These are phyloP conservation scores for Neuroscelio doddi DNA, from an alignment of 2,888 invertebrate genomes.

Conservation along the genomic window DNA sequence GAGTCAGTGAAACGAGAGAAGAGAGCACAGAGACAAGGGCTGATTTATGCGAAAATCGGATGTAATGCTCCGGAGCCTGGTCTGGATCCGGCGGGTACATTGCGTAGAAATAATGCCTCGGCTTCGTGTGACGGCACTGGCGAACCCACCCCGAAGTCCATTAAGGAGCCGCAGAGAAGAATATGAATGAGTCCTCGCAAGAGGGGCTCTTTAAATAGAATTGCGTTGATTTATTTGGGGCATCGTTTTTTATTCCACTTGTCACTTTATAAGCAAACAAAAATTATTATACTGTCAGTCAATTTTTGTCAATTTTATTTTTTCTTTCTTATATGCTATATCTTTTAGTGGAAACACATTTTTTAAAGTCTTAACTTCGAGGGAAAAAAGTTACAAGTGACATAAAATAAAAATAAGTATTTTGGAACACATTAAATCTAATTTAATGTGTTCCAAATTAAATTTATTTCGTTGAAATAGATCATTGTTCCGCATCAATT, in stretches of 20 bases:
- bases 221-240: conserved; percentile 51
- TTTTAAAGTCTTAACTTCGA: too few relatives aligned
- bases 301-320: too few relatives aligned
- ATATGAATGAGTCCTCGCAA: conserved; percentile 52
- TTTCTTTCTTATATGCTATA: too few relatives aligned
- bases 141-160: conserved; percentile 58
- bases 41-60: conserved; percentile 69
- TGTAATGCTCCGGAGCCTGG: conserved; percentile 58
- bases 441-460: too few relatives aligned
- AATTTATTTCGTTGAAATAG: too few relatives aligned
- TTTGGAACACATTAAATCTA: too few relatives aligned
- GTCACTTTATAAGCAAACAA: not conserved
- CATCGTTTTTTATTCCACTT: conserved; percentile 5
- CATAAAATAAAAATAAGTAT: too few relatives aligned
- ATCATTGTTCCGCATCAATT: too few relatives aligned
- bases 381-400: too few relatives aligned
- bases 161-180: conserved; percentile 52
- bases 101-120: conserved; percentile 57
- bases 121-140: conserved; percentile 53
- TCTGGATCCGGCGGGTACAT: conserved; percentile 52
- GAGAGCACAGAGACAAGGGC: conserved; percentile 56
- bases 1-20: conserved; percentile 49
- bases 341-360: too few relatives aligned
- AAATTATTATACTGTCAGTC: too few relatives aligned
- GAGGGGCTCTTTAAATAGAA: conserved; percentile 51